Conservation (phyloP, 2,797 vertebrate genomes). For the Parotocinclus haroldoi region DNA sequence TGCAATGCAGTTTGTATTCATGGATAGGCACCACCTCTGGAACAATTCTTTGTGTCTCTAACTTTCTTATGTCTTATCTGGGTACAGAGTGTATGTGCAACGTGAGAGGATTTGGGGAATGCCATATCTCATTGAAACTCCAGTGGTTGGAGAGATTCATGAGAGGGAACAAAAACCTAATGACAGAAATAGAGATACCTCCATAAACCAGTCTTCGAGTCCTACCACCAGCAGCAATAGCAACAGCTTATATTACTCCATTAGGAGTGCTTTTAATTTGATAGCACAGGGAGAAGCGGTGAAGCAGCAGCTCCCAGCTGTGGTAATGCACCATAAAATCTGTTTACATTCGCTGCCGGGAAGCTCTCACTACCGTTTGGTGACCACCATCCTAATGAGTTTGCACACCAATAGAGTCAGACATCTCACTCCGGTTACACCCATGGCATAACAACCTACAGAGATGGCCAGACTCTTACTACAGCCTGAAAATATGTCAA, state of each 20-base stretch:
- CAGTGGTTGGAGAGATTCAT: conserved; percentile 38
- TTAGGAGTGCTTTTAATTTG: conserved; percentile 60
- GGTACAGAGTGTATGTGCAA: conserved; percentile 49
- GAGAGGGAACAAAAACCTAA: conserved; percentile 24
- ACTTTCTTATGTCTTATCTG: no score
- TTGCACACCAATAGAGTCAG: conserved; percentile 15
- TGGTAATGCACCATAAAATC: conserved; percentile 67
- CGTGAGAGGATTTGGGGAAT: conserved; percentile 55
- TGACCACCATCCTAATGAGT: conserved; percentile 49
- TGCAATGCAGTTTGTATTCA: conserved; percentile 21
- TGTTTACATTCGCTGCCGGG: conserved; percentile 62
- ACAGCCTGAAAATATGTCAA: not conserved
- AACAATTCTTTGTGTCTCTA: no score
- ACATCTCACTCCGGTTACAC: conserved; percentile 7
- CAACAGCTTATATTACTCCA: conserved; percentile 50
- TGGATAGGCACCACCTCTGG: conserved; percentile 15
- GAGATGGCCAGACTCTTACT: not conserved
- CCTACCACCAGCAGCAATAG: conserved; percentile 21
- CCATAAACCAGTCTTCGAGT: conserved; percentile 35
- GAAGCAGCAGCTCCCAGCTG: conserved; percentile 50
- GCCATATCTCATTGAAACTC: not conserved
- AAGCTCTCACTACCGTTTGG: conserved; percentile 54
- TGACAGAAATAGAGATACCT: conserved; percentile 37
- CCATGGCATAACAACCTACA: not conserved
- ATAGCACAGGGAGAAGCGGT: conserved; percentile 51